Conservation (phyloP, 2,888 invertebrate species). For the Lasioglossum villosulum region DNA sequence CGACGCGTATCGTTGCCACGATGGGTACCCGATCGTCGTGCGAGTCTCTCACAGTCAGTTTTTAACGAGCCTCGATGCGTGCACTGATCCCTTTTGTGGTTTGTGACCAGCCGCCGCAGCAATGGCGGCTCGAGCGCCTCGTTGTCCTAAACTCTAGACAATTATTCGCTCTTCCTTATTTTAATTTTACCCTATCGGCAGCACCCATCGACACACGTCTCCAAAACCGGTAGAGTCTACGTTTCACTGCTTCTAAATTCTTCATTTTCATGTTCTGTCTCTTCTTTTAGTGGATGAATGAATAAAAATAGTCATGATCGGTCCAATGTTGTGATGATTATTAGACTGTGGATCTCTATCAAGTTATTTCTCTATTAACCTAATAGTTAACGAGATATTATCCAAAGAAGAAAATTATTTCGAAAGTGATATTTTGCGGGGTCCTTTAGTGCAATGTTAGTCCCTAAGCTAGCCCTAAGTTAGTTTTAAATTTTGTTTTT, state of each 20-base stretch:
- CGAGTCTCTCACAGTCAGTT: slow-evolving; percentile 4
- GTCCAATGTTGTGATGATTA: too few species aligned
- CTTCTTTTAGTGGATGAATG: too few species aligned
- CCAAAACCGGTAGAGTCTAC: background rate
- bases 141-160: background rate
- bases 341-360: too few species aligned
- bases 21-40: background rate
- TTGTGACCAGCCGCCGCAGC: background rate
- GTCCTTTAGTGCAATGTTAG: too few species aligned
- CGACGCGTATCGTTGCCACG: background rate
- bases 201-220: background rate
- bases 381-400: too few species aligned
- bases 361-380: too few species aligned
- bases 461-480: too few species aligned
- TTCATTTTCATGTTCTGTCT: too few species aligned
- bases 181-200: background rate
- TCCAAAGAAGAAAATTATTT: too few species aligned
- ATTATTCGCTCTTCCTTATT: background rate
- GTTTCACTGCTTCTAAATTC: background rate
- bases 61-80: background rate
- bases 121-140: background rate
- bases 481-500: too few species aligned
- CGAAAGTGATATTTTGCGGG: too few species aligned
- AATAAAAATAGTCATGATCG: too few species aligned
- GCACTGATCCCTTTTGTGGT: background rate